Base-by-base conservation (phyloP, 2,888 invertebrate species). In the Eupithecia exiguata region DNA sequence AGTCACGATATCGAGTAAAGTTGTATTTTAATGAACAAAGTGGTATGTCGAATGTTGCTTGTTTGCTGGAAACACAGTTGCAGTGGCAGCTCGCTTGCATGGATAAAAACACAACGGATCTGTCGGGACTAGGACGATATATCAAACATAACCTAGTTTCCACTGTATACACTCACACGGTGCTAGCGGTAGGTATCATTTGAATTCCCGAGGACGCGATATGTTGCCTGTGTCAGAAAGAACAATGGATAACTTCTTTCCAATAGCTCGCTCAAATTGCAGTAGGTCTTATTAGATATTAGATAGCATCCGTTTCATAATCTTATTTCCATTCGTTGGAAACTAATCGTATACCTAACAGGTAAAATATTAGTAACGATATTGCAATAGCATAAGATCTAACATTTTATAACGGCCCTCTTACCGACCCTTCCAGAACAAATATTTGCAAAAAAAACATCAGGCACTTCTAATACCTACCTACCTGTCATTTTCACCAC, bases 61-160 rank as follows among this genome's bases (percentile, higher is more conserved):
- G 10, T 10, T 21, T 21, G 10, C n/a, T 21, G 35, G 16, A 35
- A 62, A 35, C 30, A 61, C 30, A 16, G 30, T 61, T 62, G n/a
- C n/a, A n/a, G n/a, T n/a, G 25, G 61, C 61, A 61, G 61, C 58
- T 61, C 25, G 58, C 21, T 61, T 61, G 30, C 14, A 61, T 35
- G 9, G 62, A 62, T 18, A 35, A 18, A 61, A 40, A 69, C 49
- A 30, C 18, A 16, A 16, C 35, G 36, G 49, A 65, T 49, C 46
- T n/a, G 21, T 49, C 49, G 53, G 53, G 12, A 58, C 58, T 58
- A 0, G 21, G 49, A 70, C 36, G 36, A 14, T 49, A 65, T 70
- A 65, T 49, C 21, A 65, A 63, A 65, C 70, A 70, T 58, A 58
- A 65, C 63, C 21, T 70, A 49, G 36, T 53, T 70, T 46, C 62